Evolutionary conservation across 2,888 invertebrate species (phyloP).

Genomic region (Pardosa pseudoannulata): DNA sequence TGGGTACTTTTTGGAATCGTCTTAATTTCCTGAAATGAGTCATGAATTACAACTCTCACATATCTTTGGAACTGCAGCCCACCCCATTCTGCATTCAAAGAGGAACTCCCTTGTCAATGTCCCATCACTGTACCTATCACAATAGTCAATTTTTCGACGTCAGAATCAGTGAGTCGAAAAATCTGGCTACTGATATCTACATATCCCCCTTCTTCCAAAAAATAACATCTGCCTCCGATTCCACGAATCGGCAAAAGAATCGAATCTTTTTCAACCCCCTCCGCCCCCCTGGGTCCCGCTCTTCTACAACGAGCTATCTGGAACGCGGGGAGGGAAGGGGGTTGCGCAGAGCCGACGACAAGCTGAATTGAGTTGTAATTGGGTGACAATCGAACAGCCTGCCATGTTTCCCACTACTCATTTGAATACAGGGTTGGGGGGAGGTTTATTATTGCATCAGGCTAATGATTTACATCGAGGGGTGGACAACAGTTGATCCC

Average conservation of each 20-base stretch:
- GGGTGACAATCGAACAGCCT: constrained; percentile 56
- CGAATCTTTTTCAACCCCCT: not conserved
- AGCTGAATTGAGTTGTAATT: constrained; percentile 69
- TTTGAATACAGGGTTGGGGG: constrained; percentile 55
- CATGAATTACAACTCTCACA: no score
- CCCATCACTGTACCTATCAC: no score
- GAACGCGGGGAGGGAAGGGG: not conserved
- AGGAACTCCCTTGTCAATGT: no score
- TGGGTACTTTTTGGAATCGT: no score
- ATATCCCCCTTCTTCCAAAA: not conserved
- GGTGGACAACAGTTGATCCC: not conserved
- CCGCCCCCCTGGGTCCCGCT: not conserved
- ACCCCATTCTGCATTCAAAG: no score
- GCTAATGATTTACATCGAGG: constrained; percentile 57
- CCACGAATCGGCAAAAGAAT: constrained; percentile 11
- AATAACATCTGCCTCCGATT: constrained; percentile 1
- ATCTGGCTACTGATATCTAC: not conserved
- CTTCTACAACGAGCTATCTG: no score
- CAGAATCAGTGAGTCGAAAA: not conserved
- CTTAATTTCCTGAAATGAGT: no score
- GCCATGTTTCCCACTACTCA: constrained; percentile 50
- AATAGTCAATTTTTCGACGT: no score
- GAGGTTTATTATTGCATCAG: constrained; percentile 58
- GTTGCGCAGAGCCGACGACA: not conserved
- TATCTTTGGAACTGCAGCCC: no score